A percentile compares a stretch with the other conserved stretches of the same genome.
phyloP scores from a whole-genome alignment of 1,140 invertebrate genomes.

The Diabrotica undecimpunctata region DNA sequence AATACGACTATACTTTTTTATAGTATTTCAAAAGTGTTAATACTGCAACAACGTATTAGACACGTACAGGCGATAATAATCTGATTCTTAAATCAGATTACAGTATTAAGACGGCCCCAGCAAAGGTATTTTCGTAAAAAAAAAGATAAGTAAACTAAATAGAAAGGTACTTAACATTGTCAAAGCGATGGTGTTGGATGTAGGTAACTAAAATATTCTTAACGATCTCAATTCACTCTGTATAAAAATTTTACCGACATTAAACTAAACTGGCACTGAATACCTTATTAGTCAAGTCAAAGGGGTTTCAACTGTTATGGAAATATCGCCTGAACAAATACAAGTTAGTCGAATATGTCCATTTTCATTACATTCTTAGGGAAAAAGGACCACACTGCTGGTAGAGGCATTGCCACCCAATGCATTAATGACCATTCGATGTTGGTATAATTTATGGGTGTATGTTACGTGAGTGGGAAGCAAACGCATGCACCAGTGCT shows the following conservation, averaged over 20 bases:
- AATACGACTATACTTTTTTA: too few species aligned
- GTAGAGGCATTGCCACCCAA: constrained; percentile 33
- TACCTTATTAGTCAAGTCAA: not conserved
- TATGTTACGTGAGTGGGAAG: constrained; percentile 38
- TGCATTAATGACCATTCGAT: constrained; percentile 42
- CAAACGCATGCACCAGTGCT: constrained; percentile 28
- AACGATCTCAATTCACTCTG: not conserved
- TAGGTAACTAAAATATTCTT: too few species aligned
- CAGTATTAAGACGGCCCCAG: too few species aligned
- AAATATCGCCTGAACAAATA: not conserved
- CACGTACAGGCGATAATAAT: too few species aligned
- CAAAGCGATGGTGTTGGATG: too few species aligned
- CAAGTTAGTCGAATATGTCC: not conserved
- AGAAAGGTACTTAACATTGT: too few species aligned
- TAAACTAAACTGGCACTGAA: not conserved
- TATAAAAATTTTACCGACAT: not conserved
- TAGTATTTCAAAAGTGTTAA: too few species aligned
- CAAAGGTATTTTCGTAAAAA: too few species aligned
- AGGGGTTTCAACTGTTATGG: constrained; percentile 1
- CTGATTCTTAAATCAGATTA: too few species aligned
- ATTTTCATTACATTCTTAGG: constrained; percentile 12
- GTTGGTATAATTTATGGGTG: constrained; percentile 40
- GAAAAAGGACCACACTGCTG: constrained; percentile 31
- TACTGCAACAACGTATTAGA: too few species aligned
- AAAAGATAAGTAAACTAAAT: too few species aligned